Evolutionary conservation across 2,113 vertebrate species (phyloP).

Genomic region (Elephantulus edwardii): DNA sequence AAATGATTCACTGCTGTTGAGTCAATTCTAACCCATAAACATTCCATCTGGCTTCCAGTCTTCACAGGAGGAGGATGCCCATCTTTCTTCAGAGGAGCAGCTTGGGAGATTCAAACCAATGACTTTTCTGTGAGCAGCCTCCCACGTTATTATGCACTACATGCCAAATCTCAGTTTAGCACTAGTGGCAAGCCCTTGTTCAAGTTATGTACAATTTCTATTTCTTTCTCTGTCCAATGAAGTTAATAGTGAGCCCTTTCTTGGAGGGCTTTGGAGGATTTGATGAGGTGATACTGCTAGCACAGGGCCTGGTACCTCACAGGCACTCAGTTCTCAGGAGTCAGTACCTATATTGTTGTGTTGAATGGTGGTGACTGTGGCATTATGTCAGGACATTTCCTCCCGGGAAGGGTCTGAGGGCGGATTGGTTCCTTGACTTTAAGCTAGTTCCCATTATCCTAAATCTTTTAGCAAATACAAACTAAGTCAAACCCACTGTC

Average conservation of each 20-base stretch:
- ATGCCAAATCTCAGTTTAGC: neutral
- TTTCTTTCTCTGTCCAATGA: neutral
- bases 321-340: neutral
- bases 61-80: too few species aligned
- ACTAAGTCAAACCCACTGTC: neutral
- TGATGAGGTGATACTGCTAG: rapidly evolving
- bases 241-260: neutral
- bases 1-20: too few species aligned
- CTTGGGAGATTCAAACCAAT: too few species aligned
- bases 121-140: too few species aligned
- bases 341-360: neutral
- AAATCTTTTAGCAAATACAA: neutral
- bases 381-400: too few species aligned
- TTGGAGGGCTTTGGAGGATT: neutral
- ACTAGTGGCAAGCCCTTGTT: neutral
- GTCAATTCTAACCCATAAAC: too few species aligned
- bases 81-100: too few species aligned
- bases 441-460: neutral
- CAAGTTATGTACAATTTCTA: neutral
- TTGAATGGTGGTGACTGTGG: neutral
- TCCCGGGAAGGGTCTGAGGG: neutral
- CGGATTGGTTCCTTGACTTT: neutral
- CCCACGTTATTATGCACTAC: too few species aligned
- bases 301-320: neutral
- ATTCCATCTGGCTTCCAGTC: too few species aligned